Conservation (phyloP, 2,113 vertebrate genomes). For the Phocoena phocoena region DNA sequence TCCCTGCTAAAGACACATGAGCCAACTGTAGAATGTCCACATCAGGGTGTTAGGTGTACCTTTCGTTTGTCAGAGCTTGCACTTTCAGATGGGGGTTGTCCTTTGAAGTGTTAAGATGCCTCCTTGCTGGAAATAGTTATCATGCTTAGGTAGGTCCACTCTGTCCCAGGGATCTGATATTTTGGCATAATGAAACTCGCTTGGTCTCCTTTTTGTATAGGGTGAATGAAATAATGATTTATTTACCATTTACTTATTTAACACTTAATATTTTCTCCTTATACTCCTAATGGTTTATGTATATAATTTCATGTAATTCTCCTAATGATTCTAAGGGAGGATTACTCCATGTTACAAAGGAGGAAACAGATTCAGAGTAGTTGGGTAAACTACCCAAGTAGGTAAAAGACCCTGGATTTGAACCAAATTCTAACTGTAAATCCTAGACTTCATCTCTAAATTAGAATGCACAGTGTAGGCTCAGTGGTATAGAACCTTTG, state of each 20-base stretch:
- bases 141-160: neutral
- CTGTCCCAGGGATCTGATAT: neutral
- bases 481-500: neutral
- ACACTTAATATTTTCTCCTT: neutral
- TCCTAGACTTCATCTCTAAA: neutral
- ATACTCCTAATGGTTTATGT: neutral
- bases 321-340: neutral
- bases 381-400: neutral
- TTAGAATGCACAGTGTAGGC: neutral
- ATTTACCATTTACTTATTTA: neutral
- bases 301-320: neutral
- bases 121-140: neutral
- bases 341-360: conserved; percentile 5
- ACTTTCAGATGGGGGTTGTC: neutral
- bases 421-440: neutral
- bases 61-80: neutral
- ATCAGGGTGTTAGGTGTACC: neutral
- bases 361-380: neutral
- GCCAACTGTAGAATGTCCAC: neutral
- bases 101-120: conserved; percentile 1
- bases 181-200: neutral
- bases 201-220: neutral
- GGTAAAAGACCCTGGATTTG: neutral
- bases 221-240: neutral
- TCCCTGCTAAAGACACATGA: neutral